Evolutionary conservation across 2,888 invertebrate genomes (phyloP).

Genomic region (Melolontha melolontha): DNA sequence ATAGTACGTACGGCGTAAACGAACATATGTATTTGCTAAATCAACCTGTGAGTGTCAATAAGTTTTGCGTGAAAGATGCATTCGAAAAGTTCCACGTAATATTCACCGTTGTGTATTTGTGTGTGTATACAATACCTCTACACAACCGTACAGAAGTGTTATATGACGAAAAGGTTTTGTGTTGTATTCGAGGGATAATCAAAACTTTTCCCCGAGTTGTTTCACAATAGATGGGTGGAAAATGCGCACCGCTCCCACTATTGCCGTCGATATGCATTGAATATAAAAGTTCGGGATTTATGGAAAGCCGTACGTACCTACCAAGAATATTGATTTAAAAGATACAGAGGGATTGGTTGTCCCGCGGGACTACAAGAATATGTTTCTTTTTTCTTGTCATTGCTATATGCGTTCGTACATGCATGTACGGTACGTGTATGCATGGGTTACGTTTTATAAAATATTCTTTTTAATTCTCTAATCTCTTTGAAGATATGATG

Average conservation of each 20-base stretch:
- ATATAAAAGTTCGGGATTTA: conserved; percentile 54
- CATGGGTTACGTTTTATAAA: no score
- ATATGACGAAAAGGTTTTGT: conserved; percentile 22
- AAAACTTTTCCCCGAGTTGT: conserved; percentile 48
- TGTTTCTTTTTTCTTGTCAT: conserved; percentile 5
- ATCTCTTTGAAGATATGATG: no score
- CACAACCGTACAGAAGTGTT: conserved; percentile 13
- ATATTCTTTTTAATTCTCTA: no score
- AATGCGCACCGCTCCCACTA: conserved; percentile 44
- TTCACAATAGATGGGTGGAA: conserved; percentile 49
- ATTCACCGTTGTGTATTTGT: no score
- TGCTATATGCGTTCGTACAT: neutral
- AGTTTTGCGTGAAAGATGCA: no score
- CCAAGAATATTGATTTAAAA: conserved; percentile 55
- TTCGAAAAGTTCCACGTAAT: no score
- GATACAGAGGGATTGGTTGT: conserved; percentile 44
- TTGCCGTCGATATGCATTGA: conserved; percentile 51
- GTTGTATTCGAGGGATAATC: conserved; percentile 45
- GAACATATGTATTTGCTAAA: no score
- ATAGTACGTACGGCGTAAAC: no score
- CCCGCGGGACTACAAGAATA: conserved; percentile 20
- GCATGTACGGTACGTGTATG: neutral
- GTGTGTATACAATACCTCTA: no score
- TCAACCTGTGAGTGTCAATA: no score
- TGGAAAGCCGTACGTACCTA: conserved; percentile 47